Base-by-base conservation (phyloP, 1,140 invertebrate species). In the Procambarus clarkii region DNA sequence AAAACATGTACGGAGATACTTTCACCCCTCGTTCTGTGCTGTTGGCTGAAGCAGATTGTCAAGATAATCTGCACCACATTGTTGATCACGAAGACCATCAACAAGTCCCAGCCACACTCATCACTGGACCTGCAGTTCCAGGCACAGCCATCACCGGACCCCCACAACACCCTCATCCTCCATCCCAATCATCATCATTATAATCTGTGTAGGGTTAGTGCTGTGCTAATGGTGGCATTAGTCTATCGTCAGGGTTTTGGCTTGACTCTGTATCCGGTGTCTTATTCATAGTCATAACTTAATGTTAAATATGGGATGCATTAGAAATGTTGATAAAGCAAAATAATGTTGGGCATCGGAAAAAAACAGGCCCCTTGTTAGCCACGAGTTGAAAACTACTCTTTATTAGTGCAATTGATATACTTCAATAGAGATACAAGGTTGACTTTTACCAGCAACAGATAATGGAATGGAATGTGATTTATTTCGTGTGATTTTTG, bases 1-100 rank as follows among this genome's bases (percentile, higher is more conserved):
- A 93, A n/a, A 94, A 94, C 85, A 93, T 94, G 93, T 94, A 94
- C 78, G 93, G 94, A 76, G 94, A 94, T 77, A 94, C 94, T 45
- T 94, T 94, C 87, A 94, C 94, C 86, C 94, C 94, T 24, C 92
- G 91, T 8, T 78, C 78, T 2, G 85, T 85, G 46, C 83, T 86
- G 11, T 15, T 86, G 76, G 83, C 81, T 3, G 89, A 91, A 46
- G 89, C 89, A 1, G 89, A 91, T n/a, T 54, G 69, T 44, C 89
- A 85, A 4, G 89, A 91, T 34, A 82, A 85, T 18, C 3, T 79
- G 21, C 45, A 7, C 18, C 50, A n/a, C 8, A 60, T 3, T 21
- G 21, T n/a, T 44, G 11, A 82, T 11, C 34, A 34, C 34, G n/a
- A 54, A 13, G 2, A 60, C 13, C 60, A 83, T 8, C 58, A 45